A percentile compares a stretch with the other conserved stretches of the same genome.
Conservation (phyloP, 1,140 invertebrate species). For the Holotrichia oblita region DNA sequence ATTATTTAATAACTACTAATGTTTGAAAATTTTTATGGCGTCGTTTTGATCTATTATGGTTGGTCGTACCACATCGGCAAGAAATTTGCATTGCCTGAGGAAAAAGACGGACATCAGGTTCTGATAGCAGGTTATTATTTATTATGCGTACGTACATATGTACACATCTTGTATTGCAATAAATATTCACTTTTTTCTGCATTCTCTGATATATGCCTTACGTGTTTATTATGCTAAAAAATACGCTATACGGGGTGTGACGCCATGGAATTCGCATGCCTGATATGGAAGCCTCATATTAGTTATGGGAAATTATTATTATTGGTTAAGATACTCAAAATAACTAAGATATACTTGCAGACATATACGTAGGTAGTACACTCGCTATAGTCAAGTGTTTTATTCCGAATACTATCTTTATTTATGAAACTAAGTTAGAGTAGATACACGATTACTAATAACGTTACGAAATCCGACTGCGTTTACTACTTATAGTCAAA, state of each 20-base stretch:
- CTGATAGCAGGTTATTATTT: conserved; percentile 22
- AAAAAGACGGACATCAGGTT: conserved; percentile 22
- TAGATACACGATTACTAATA: too few relatives aligned
- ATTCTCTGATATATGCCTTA: background rate
- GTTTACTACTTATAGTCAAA: too few relatives aligned
- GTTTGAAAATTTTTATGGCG: conserved; percentile 7
- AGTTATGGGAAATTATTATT: background rate
- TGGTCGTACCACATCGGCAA: background rate
- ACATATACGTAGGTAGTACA: too few relatives aligned
- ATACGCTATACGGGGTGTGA: background rate
- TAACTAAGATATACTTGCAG: too few relatives aligned
- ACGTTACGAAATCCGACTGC: too few relatives aligned
- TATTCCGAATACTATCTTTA: too few relatives aligned
- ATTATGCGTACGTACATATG: conserved; percentile 2
- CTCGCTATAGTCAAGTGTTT: too few relatives aligned
- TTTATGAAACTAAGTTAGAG: too few relatives aligned
- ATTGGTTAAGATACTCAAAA: background rate
- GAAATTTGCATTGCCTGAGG: conserved; percentile 25
- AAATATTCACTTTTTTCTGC: conserved; percentile 12
- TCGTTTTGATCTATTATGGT: conserved; percentile 31
- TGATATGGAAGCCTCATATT: background rate
- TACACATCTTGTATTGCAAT: conserved; percentile 8
- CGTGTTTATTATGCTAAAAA: conserved; percentile 18
- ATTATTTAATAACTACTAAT: conserved; percentile 27
- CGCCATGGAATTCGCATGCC: background rate